Conservation (phyloP, 2,797 vertebrate genomes). For the Coregonus sp. region DNA sequence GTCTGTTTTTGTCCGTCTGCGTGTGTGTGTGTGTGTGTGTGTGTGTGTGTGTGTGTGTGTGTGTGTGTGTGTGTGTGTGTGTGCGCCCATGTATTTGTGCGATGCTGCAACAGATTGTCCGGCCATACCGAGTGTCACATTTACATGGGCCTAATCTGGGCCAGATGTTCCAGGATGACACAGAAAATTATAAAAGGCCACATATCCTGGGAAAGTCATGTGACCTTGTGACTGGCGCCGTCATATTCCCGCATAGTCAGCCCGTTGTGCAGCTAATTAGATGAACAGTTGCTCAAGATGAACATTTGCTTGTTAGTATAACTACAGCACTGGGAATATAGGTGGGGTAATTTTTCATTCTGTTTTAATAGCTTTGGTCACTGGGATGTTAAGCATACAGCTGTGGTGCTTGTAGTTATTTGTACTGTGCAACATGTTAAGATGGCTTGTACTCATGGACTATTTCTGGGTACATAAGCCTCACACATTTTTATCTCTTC, state of each 20-base stretch:
- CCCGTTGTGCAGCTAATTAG: not conserved
- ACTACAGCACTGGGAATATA: too few relatives aligned
- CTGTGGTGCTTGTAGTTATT: not conserved
- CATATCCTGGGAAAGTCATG: constrained; percentile 34
- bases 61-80: not conserved
- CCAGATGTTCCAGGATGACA: constrained; percentile 51
- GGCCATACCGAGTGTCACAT: constrained; percentile 43
- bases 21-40: not conserved
- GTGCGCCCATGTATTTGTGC: not conserved
- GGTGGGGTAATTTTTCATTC: not conserved
- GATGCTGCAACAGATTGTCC: constrained; percentile 40
- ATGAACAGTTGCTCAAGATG: not conserved
- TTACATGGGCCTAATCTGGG: constrained; percentile 50
- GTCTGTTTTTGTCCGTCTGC: too few relatives aligned
- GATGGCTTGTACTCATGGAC: not conserved
- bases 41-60: not conserved
- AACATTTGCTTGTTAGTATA: too few relatives aligned
- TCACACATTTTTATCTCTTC: constrained; percentile 1
- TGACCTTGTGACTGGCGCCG: constrained; percentile 28
- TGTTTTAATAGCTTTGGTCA: constrained; percentile 1
- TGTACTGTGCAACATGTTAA: not conserved
- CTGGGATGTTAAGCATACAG: not conserved
- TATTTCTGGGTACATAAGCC: not conserved
- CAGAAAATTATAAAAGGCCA: constrained; percentile 41
- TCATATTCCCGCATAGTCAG: constrained; percentile 8